Evolutionary conservation across 2,113 vertebrate species (phyloP), one percentile per base, ranked within the genome.

Genomic region (Malurus elegans): DNA sequence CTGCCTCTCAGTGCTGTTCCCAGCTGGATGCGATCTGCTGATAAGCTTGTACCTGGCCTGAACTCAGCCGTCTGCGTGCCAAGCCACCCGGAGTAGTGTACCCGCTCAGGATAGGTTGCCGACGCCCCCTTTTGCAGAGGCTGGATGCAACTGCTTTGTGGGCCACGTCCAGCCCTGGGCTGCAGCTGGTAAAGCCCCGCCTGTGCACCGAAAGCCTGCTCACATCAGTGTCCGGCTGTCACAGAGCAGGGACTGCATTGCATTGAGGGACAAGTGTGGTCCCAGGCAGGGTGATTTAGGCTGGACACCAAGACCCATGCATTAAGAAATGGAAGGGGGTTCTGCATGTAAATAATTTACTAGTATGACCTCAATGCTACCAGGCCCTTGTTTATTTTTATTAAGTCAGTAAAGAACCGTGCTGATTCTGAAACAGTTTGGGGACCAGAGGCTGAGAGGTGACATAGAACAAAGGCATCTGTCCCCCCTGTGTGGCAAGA

Each of bases 291-390:
- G 56, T 23, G 38, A n/a, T n/a, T n/a, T n/a, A n/a, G n/a, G n/a
- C n/a, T n/a, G n/a, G n/a, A 58, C 94, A 85, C 40, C 25, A 21
- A 84, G 61, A 62, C 26, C 65, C 10, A 0, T 18, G 47, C 70
- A 73, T 0, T 61, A 28, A 58, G 58, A 57, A 92, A 42, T 0
- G 0, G 85, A 56, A 90, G 45, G 40, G 23, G 13, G 60, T 4
- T 17, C 23, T 40, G 25, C 25, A 20, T 62, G 88, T 94, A 90
- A 97, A 95, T 95, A 47, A 92, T 93, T 95, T 66, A 92, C 92
- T 86, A 80, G 71, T 14, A 34, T 85, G 67, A 83, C 67, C 58
- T 88, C 83, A 90, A 86, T 20, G 60, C 62, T 83, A 34, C 61
- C 71, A 76, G 50, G 45, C 42, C 51, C 62, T 90, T 92, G 79